phyloP scores from a whole-genome alignment of 2,888 invertebrate genomes.

The Sthenelais limicola region DNA sequence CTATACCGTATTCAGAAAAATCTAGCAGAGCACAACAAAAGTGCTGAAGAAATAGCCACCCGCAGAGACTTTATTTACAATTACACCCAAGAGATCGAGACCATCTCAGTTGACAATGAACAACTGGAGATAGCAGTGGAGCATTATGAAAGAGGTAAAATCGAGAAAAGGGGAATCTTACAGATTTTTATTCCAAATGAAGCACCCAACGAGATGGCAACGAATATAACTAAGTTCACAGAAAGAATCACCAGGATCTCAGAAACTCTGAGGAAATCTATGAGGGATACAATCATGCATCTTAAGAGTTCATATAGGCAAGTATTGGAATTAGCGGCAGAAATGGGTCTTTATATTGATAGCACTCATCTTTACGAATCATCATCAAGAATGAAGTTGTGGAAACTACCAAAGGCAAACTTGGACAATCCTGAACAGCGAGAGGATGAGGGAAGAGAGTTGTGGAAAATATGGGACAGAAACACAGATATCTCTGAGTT shows the following conservation, averaged over 20 bases:
- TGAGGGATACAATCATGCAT: neutral
- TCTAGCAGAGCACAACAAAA: neutral
- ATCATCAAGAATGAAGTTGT: constrained; percentile 10
- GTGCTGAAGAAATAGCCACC: neutral
- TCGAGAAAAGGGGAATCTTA: constrained; percentile 7
- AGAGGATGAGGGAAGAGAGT: constrained; percentile 11
- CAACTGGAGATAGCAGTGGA: constrained; percentile 36
- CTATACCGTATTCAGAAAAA: neutral
- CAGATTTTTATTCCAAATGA: constrained; percentile 15
- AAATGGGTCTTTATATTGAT: constrained; percentile 7
- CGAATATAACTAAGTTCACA: constrained; percentile 17
- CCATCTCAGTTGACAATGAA: constrained; percentile 40
- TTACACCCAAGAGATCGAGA: constrained; percentile 42
- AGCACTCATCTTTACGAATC: constrained; percentile 21
- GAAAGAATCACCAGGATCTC: neutral
- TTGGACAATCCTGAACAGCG: constrained; percentile 11
- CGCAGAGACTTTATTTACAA: constrained; percentile 28
- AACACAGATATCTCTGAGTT: constrained; percentile 19
- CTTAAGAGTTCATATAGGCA: constrained; percentile 22
- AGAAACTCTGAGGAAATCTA: constrained; percentile 7
- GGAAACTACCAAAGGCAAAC: constrained; percentile 33
- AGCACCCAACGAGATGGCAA: constrained; percentile 16
- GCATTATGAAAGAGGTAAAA: constrained; percentile 5
- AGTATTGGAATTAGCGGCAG: neutral
- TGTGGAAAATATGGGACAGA: constrained; percentile 38